Evolutionary conservation across 1,140 invertebrate genomes (phyloP).

Genomic region (Ostrea edulis): DNA sequence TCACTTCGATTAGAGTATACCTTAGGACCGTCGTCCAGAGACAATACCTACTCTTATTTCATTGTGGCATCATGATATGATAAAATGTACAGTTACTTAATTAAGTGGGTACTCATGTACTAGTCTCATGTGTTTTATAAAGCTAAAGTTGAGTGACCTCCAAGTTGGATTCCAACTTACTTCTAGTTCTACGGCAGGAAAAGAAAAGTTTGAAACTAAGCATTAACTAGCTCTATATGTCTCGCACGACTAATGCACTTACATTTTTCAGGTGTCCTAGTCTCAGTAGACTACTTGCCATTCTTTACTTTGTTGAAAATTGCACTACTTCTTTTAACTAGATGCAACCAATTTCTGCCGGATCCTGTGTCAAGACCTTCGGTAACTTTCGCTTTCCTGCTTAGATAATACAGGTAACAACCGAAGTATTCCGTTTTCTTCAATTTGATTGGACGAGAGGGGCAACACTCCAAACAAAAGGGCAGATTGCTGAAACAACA

Average conservation of each 20-base stretch:
- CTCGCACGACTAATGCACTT: background rate
- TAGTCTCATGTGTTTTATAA: background rate
- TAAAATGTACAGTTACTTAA: background rate
- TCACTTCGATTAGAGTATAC: too few species aligned
- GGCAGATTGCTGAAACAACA: background rate
- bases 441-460: constrained; percentile 13
- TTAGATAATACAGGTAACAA: too few species aligned
- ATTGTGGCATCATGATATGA: too few species aligned
- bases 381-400: background rate
- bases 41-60: too few species aligned
- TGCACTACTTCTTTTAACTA: background rate
- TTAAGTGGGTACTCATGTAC: background rate
- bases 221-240: background rate
- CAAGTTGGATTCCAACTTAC: background rate
- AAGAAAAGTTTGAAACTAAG: background rate
- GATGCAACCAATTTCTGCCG: background rate
- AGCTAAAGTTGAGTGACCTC: background rate
- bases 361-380: background rate
- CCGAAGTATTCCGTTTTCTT: background rate
- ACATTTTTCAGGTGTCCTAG: background rate
- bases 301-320: background rate
- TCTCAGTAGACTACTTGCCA: constrained; percentile 3
- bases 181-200: background rate
- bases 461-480: constrained; percentile 15
- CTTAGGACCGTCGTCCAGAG: too few species aligned